Percentiles rank a stretch among this genome's conserved stretches.
Evolutionary conservation across 2,113 vertebrate species (phyloP).

Genomic region (Phylloscopus whistleri): DNA sequence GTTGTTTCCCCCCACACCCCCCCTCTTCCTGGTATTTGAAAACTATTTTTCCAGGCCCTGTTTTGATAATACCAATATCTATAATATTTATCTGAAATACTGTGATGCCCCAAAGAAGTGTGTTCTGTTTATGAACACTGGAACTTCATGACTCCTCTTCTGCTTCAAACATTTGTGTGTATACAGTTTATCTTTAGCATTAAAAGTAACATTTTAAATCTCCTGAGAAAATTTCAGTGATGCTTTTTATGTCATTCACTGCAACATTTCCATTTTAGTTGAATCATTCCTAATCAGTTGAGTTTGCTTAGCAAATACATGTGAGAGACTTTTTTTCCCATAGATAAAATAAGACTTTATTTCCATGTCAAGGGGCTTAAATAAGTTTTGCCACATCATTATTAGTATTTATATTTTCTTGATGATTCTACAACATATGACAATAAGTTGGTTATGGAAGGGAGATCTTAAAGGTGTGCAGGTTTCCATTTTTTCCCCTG

Average conservation of each 20-base stretch:
- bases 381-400: background rate
- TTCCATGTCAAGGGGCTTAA: background rate
- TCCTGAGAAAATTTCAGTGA: background rate
- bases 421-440: background rate
- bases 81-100: background rate
- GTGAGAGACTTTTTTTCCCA: background rate
- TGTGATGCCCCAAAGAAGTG: background rate
- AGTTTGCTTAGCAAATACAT: background rate
- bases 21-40: background rate
- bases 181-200: background rate
- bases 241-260: background rate
- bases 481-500: background rate
- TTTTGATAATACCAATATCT: background rate
- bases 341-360: background rate
- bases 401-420: background rate
- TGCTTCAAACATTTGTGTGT: background rate
- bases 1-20: rapidly evolving
- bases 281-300: background rate
- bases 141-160: background rate
- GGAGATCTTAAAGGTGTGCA: background rate
- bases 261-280: background rate
- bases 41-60: background rate
- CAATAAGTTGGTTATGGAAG: background rate
- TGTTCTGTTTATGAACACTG: background rate
- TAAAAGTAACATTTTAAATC: background rate